Percentiles rank a stretch among this genome's conserved stretches.
Conservation (phyloP, 2,888 invertebrate genomes). For the Dioctria rufipes region DNA sequence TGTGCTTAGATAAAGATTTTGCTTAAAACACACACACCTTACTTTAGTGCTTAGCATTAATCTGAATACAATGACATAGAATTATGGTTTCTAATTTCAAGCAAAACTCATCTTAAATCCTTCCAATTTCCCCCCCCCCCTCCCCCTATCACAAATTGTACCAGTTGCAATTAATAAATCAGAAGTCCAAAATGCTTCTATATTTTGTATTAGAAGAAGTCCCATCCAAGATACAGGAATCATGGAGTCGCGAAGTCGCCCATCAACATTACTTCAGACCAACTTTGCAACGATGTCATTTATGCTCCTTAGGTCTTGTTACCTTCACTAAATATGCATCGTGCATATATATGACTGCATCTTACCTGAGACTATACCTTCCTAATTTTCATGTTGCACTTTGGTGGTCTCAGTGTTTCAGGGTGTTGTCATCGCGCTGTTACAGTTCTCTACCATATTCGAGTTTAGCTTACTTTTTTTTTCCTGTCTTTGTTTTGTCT, state of each 20-base stretch:
- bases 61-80: slow-evolving; percentile 29
- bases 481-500: too few relatives aligned
- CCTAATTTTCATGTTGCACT: slow-evolving; percentile 33
- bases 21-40: neutral
- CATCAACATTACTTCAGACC: neutral
- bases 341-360: neutral
- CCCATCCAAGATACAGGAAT: too few relatives aligned
- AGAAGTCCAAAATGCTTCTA: neutral
- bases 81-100: slow-evolving; percentile 41
- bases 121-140: neutral
- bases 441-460: slow-evolving; percentile 21
- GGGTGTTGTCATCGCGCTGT: slow-evolving; percentile 31
- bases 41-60: slow-evolving; percentile 21
- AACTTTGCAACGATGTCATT: neutral
- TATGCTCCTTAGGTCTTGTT: slow-evolving; percentile 8
- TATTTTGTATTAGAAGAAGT: neutral
- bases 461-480: neutral
- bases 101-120: slow-evolving; percentile 20
- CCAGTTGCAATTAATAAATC: slow-evolving; percentile 13
- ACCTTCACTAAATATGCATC: neutral
- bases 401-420: slow-evolving; percentile 33
- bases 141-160: neutral
- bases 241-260: neutral
- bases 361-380: neutral
- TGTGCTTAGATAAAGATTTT: too few relatives aligned